These are phyloP conservation scores for Protodeltote pygarga DNA, from an alignment of 2,888 invertebrate genomes.

Conservation along the genomic window DNA sequence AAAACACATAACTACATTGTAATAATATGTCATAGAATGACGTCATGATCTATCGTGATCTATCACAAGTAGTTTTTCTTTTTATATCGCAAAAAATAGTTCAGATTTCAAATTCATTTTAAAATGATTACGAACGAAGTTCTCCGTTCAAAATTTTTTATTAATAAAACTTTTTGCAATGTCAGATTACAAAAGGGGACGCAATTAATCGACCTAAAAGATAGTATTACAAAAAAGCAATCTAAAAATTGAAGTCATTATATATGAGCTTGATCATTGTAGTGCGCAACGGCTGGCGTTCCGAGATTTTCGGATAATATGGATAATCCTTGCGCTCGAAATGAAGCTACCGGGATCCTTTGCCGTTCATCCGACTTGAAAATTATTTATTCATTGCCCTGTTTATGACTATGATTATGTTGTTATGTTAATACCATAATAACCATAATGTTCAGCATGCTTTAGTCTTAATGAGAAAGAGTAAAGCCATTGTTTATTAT, in stretches of 20 bases:
- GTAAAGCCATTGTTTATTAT: conserved; percentile 32
- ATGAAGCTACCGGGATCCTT: conserved; percentile 74
- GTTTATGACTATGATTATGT: conserved; percentile 67
- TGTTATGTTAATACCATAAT: conserved; percentile 56
- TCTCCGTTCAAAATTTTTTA: no score
- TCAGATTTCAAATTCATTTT: no score
- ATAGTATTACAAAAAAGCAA: conserved; percentile 68
- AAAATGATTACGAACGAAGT: no score
- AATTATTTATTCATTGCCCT: conserved; percentile 78
- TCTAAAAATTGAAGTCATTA: conserved; percentile 74
- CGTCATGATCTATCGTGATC: no score
- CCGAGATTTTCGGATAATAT: conserved; percentile 81
- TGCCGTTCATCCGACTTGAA: conserved; percentile 71
- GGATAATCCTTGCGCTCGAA: conserved; percentile 78
- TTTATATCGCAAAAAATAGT: no score
- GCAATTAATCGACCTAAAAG: conserved; percentile 67
- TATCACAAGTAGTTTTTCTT: no score
- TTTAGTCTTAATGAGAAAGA: conserved; percentile 33
- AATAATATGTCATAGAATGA: no score
- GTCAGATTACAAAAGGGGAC: conserved; percentile 42
- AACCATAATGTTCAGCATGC: conserved; percentile 51
- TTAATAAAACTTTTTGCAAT: conserved; percentile 12
- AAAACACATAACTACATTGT: no score
- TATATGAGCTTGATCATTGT: conserved; percentile 74
- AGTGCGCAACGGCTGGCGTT: conserved; percentile 68